Evolutionary conservation across 2,113 vertebrate species (phyloP).

Genomic region (Lophura nycthemera): DNA sequence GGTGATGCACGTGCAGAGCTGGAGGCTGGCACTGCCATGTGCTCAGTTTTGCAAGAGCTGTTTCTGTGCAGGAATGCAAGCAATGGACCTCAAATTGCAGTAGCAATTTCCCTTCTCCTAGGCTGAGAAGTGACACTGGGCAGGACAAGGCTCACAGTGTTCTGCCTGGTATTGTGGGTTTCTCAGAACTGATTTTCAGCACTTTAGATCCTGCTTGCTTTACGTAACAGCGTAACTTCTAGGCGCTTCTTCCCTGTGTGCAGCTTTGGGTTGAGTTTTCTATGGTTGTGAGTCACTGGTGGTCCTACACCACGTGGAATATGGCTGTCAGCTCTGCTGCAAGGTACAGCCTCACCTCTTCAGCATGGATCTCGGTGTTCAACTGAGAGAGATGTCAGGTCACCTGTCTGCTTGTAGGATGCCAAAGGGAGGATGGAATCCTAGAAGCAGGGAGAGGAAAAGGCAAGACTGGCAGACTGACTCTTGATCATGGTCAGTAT

Average conservation of each 20-base stretch:
- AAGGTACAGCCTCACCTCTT: background rate
- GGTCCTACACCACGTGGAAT: background rate
- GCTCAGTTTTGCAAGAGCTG: background rate
- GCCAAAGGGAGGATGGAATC: background rate
- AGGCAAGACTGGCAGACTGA: accelerated
- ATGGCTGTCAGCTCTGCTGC: accelerated
- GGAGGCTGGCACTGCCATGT: background rate
- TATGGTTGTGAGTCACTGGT: background rate
- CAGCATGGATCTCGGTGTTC: background rate
- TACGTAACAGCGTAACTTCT: background rate
- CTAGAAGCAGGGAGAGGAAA: background rate
- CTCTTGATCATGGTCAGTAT: accelerated
- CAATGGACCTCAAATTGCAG: background rate
- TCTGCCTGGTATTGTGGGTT: background rate
- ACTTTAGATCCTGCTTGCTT: accelerated
- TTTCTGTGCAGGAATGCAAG: background rate
- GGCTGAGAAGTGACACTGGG: background rate
- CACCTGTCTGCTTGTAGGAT: accelerated
- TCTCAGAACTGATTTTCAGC: background rate
- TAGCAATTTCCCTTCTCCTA: background rate
- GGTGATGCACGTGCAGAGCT: background rate
- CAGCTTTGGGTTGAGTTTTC: background rate
- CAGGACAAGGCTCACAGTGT: background rate
- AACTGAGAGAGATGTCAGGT: accelerated
- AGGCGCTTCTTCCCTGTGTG: background rate